Base-by-base conservation (phyloP, 2,113 vertebrate species). In the Nesospiza acunhae region DNA sequence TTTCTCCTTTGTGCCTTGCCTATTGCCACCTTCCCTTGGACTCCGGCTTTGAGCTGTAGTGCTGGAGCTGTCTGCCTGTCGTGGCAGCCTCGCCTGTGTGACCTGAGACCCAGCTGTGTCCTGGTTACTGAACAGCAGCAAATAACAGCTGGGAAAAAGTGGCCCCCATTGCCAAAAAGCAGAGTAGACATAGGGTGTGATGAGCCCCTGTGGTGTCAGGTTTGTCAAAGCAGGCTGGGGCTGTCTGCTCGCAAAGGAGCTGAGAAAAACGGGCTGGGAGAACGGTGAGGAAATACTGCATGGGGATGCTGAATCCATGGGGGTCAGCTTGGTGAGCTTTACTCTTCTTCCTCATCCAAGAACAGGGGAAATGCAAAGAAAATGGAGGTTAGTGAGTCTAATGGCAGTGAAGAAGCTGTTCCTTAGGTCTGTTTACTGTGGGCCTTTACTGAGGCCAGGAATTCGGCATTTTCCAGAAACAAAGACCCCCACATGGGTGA, bases 1-100 rank as follows among this genome's bases (percentile, higher is more conserved):
- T 94, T 78, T 81, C 56, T 87, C 68, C 49, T 81, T 89, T 89
- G 62, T 94, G 23, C 17, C 21, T 76, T 78, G 41, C 27, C 58
- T 64, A 28, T 87, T 94, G 56, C 63, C 46, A 60, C 41, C n/a
- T 79, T 90, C 13, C 23, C 35, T 23, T 33, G 78, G 62, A 13
- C 23, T 58, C 47, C 20, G 44, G 20, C 30, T 74, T 55, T 42
- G 50, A 49, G 68, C 35, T 11, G 7, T 18, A 67, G 26, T 5
- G 4, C 85, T 62, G 22, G 42, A 41, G 24, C 28, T 55, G 35
- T 68, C 60, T 35, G 62, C 14, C 5, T 8, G 30, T 58, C 5
- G 0, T 41, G 59, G 44, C 46, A 90, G 55, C 58, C 42, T 56
- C 20, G 14, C 41, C 22, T 42, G 62, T 24, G 19, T 75, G 73